Base-by-base conservation (phyloP, 2,797 vertebrate species). In the Sarcoramphus papa region DNA sequence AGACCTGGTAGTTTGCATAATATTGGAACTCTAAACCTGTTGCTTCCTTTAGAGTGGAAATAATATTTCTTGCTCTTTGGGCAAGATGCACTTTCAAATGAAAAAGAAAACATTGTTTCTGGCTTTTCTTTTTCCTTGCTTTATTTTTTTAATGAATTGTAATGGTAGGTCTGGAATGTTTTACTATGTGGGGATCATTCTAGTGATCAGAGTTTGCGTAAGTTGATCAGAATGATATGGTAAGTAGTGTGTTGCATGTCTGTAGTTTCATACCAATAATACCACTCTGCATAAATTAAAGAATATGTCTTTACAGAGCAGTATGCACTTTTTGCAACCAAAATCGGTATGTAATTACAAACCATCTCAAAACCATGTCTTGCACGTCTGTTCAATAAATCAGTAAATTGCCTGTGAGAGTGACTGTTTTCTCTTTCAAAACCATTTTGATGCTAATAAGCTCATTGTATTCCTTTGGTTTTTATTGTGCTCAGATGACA, bases 401-500 rank as follows among this genome's bases (percentile, higher is more conserved):
- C 30, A 54, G 37, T 69, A 23, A 41, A 45, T 50, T 67, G 15
- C 35, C 28, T 56, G 21, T 2, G 7, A 88, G 79, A 67, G n/a
- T 37, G 7, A 63, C 63, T 35, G 0, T 64, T 64, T 67, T 77
- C 24, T 79, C 12, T n/a, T 51, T 37, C 47, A 83, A 67, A 88
- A 91, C 18, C 23, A 31, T n/a, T 54, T 91, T 63, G 62, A 10
- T 73, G 28, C 24, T 78, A 28, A 11, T 45, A 48, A 88, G 10
- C 20, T 43, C 19, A 19, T 41, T 56, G n/a, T 51, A 4, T 88
- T 50, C 13, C 59, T 85, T 16, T 85, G 54, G 14, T 19, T 96
- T 63, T 79, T 82, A 43, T 64, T 89, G 25, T 82, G 14, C 79
- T 97, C 97, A 99, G 99, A 98, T 99, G 98, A 97, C 98, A 40